Evolutionary conservation across 2,888 invertebrate species (phyloP).

Genomic region (Hecatera dysodea): DNA sequence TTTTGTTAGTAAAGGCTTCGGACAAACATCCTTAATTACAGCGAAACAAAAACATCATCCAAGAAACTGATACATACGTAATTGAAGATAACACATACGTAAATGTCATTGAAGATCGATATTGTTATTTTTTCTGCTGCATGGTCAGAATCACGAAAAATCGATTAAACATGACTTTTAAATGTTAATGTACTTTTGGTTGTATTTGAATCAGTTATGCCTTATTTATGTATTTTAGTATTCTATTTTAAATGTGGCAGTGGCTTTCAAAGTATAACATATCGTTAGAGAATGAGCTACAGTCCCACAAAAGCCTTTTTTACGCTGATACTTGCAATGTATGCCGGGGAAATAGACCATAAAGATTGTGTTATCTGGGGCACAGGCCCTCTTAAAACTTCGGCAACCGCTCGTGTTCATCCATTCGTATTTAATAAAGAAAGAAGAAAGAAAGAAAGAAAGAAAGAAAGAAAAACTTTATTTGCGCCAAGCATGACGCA

Average conservation of each 20-base stretch:
- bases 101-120: neutral
- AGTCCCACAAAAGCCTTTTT: neutral
- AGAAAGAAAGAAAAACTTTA: no score
- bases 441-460: no score
- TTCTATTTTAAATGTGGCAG: neutral
- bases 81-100: no score
- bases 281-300: neutral
- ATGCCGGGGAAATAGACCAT: no score
- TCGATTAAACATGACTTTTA: constrained; percentile 1
- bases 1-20: constrained; percentile 11
- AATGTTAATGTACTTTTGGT: neutral
- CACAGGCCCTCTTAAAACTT: no score
- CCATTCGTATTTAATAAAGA: neutral
- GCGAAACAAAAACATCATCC: constrained; percentile 1
- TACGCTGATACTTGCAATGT: neutral
- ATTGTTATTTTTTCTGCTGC: neutral
- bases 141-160: neutral
- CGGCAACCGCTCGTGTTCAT: neutral
- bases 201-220: neutral
- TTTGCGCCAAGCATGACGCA: no score
- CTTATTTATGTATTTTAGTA: neutral
- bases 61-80: neutral
- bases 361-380: no score
- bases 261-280: neutral
- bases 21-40: constrained; percentile 3